phyloP scores from a whole-genome alignment of 2,797 vertebrate species.

The Alfaro cultratus region DNA sequence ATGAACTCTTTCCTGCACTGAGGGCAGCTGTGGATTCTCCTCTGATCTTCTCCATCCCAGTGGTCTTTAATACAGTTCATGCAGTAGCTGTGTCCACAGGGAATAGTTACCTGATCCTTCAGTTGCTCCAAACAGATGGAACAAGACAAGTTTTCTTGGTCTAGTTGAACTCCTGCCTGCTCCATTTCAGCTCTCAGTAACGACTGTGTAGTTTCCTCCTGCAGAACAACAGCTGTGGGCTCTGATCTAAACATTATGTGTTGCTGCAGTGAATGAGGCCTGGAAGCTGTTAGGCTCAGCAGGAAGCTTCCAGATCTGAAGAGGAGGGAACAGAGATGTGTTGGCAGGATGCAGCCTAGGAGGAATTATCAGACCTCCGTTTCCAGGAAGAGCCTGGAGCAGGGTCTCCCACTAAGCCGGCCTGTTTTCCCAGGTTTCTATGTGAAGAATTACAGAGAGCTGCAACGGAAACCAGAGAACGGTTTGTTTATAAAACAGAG shows the following conservation, averaged over 20 bases:
- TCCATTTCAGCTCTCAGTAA: slow-evolving; percentile 17
- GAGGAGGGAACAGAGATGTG: neutral
- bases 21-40: neutral
- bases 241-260: neutral
- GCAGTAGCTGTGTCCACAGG: too few relatives aligned
- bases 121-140: too few relatives aligned
- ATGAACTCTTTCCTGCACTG: slow-evolving; percentile 4
- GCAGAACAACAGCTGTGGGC: neutral
- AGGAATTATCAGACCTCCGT: neutral
- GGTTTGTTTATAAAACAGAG: neutral
- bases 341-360: neutral
- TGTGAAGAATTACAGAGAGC: neutral
- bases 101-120: too few relatives aligned
- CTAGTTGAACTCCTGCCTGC: neutral
- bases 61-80: too few relatives aligned
- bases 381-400: neutral
- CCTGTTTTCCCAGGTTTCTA: neutral
- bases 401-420: too few relatives aligned
- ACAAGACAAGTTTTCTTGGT: neutral
- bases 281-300: neutral
- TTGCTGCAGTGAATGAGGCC: neutral
- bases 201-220: neutral
- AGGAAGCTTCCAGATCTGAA: neutral
- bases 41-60: too few relatives aligned
- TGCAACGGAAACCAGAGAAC: neutral